Base-by-base conservation (phyloP, 2,888 invertebrate genomes). In the Xanthorhoe spadicearia region DNA sequence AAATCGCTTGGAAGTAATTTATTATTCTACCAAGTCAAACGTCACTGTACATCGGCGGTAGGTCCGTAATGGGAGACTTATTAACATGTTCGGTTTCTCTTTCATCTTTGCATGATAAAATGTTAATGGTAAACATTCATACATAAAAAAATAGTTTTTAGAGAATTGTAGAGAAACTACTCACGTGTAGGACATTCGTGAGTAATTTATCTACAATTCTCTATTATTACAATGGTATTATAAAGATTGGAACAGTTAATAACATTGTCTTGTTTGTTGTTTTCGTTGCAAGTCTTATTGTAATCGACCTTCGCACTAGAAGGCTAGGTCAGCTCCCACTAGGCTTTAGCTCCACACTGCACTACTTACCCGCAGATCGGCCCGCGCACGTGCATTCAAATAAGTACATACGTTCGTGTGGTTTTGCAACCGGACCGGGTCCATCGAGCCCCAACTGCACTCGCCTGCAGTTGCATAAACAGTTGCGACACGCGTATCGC, bases 391-490 rank as follows among this genome's bases (percentile, higher is more conserved):
- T 80, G 82, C 79, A 77, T 73, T 77, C 78, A 79, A 80, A 82
- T 85, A 83, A 76, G 66, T 70, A 61, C 43, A 61, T 56, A 68
- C 57, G 59, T 64, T 77, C 73, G 77, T 80, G 77, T 75, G 73
- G 81, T 90, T 85, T 91, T 88, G 91, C 90, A 92, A 91, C 77
- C 77, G 32, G 78, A 82, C 77, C 75, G 80, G 83, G 87, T 83
- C 90, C 89, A 88, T 89, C 91, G 87, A 84, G 86, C 81, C 68
- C 82, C 79, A 78, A 80, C 84, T 89, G 90, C 90, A 90, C 84
- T 87, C 83, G 83, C 81, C 75, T 86, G 90, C 87, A 87, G 86
- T 92, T 92, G 92, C 92, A 92, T 92, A 90, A 92, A 91, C 78
- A 68, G 69, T 92, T 92, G 88, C 86, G 84, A 90, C 83, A 92